Percentiles rank a stretch among this genome's conserved stretches.
Evolutionary conservation across 2,797 vertebrate species (phyloP).

Genomic region (Pangasius larnaudii): DNA sequence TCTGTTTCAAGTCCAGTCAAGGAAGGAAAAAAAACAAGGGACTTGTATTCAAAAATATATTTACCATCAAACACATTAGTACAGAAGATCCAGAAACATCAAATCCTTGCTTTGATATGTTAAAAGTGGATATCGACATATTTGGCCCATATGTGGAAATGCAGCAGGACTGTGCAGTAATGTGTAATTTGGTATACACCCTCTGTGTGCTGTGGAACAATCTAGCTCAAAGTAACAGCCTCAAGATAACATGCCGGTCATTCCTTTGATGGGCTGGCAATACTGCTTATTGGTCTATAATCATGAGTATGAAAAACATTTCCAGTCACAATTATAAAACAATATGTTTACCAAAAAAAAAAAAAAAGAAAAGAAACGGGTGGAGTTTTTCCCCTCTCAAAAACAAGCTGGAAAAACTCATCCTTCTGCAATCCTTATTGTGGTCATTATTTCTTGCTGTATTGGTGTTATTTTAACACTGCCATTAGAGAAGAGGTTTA

Average conservation of each 20-base stretch:
- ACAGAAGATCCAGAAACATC: not conserved
- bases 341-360: not conserved
- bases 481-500: not conserved
- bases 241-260: slow-evolving; percentile 3
- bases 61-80: not conserved
- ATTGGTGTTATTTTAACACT: not conserved
- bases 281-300: not conserved
- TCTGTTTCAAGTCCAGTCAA: not conserved
- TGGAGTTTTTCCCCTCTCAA: not conserved
- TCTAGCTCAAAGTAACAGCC: not conserved
- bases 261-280: not conserved
- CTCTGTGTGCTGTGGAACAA: not conserved
- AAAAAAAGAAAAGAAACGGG: not conserved
- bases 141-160: not conserved
- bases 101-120: not conserved
- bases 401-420: not conserved
- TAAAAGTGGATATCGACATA: not conserved
- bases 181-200: slow-evolving; percentile 7
- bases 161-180: not conserved
- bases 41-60: slow-evolving; percentile 27
- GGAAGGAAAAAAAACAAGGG: not conserved
- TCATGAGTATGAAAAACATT: not conserved
- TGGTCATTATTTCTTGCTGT: not conserved
- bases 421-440: not conserved
- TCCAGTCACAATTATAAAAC: slow-evolving; percentile 3